phyloP scores from a whole-genome alignment of 2,113 vertebrate species.

The Potamarius usumacintae region DNA sequence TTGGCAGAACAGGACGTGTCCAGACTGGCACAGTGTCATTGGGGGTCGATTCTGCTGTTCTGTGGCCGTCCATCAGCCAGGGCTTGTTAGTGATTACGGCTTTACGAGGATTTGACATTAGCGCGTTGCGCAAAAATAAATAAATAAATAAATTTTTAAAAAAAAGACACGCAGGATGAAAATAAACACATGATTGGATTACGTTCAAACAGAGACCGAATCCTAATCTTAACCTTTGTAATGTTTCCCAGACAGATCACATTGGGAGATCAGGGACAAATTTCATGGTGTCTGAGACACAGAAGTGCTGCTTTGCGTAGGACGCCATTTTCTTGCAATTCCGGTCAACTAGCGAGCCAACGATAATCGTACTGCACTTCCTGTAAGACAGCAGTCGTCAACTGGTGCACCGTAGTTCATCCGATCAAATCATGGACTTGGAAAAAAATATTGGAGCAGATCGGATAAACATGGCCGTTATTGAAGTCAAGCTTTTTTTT shows the following conservation, averaged over 20 bases:
- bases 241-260: not conserved
- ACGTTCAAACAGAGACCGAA: not conserved
- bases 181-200: not conserved
- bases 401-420: not conserved
- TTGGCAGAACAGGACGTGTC: constrained; percentile 59
- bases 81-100: constrained; percentile 21
- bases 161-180: not conserved
- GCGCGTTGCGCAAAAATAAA: not conserved
- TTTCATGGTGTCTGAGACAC: not conserved
- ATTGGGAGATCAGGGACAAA: not conserved
- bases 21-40: constrained; percentile 55
- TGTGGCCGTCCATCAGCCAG: constrained; percentile 3
- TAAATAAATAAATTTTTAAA: not conserved
- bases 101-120: constrained; percentile 9
- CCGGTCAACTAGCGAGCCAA: not conserved
- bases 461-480: not conserved
- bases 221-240: not conserved
- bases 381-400: not conserved
- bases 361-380: not conserved
- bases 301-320: not conserved
- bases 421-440: not conserved
- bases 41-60: constrained; percentile 37
- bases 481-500: not conserved
- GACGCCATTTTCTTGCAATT: not conserved
- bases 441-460: not conserved